Percentiles rank a stretch among this genome's conserved stretches.
Evolutionary conservation across 2,797 vertebrate genomes (phyloP).

Genomic region (Zalophus californianus): DNA sequence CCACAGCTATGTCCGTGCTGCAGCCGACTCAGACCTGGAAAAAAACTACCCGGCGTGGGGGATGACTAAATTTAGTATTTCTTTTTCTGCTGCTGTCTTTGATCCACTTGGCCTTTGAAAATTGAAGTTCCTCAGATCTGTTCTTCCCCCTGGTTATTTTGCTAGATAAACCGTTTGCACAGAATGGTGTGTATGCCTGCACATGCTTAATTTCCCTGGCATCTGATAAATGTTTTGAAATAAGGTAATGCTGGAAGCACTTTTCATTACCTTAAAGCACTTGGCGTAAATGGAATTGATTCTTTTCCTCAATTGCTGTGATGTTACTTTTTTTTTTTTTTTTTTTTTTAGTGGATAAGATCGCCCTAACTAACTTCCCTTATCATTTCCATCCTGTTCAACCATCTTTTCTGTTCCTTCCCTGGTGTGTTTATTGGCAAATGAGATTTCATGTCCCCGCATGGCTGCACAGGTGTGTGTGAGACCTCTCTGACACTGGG

Average conservation of each 20-base stretch:
- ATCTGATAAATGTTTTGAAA: constrained; percentile 60
- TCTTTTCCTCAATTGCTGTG: not conserved
- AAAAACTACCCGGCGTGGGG: not conserved
- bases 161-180: constrained; percentile 48
- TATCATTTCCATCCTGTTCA: not conserved
- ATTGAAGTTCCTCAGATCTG: constrained; percentile 65
- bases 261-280: constrained; percentile 60
- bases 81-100: constrained; percentile 64
- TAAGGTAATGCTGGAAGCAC: constrained; percentile 30
- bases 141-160: constrained; percentile 49
- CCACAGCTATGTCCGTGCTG: not conserved
- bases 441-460: not conserved
- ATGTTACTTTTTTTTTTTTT: not conserved
- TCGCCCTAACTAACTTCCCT: not conserved
- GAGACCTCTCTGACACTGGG: not conserved
- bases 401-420: not conserved
- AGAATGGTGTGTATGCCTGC: constrained; percentile 4
- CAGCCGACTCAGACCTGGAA: not conserved
- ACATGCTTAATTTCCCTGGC: constrained; percentile 48
- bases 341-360: not conserved
- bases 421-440: not conserved
- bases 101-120: constrained; percentile 75
- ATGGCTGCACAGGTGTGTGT: not conserved
- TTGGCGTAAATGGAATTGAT: constrained; percentile 56
- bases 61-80: constrained; percentile 65